Percentiles rank a stretch among this genome's conserved stretches.
Evolutionary conservation across 2,797 vertebrate genomes (phyloP).

Genomic region (Simalia tracyae): DNA sequence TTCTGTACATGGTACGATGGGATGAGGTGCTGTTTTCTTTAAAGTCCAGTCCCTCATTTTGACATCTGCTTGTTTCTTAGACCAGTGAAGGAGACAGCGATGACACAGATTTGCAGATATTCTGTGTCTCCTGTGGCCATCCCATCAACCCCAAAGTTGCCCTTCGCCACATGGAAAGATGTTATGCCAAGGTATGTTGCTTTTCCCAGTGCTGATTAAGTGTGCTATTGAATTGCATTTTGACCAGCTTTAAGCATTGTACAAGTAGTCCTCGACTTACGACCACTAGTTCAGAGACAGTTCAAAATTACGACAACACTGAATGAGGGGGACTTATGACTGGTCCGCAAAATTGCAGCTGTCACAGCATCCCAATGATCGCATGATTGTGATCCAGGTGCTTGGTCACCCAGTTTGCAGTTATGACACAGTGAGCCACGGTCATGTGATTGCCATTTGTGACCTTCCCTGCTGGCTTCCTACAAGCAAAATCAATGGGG

Average conservation of each 20-base stretch:
- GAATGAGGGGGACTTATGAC: background rate
- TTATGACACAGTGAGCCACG: no score
- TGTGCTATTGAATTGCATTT: background rate
- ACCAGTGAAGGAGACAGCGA: constrained; percentile 90
- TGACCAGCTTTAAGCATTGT: background rate
- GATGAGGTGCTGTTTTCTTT: background rate
- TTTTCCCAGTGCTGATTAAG: background rate
- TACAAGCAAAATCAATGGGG: background rate
- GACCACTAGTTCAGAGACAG: background rate
- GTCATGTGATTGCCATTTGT: no score
- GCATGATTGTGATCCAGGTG: background rate
- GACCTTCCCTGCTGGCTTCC: no score
- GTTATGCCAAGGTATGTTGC: constrained; percentile 87
- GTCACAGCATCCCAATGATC: background rate
- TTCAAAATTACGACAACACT: background rate
- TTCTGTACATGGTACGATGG: background rate
- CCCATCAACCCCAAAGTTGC: constrained; percentile 93
- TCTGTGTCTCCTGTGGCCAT: constrained; percentile 94
- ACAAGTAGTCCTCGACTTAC: background rate
- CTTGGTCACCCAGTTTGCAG: no score
- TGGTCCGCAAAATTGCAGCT: background rate
- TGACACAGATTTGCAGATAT: constrained; percentile 93
- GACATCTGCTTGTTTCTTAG: constrained; percentile 65
- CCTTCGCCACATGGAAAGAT: constrained; percentile 92
- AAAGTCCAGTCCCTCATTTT: background rate